phyloP scores from a whole-genome alignment of 1,140 invertebrate species.

The Caerostris extrusa region DNA sequence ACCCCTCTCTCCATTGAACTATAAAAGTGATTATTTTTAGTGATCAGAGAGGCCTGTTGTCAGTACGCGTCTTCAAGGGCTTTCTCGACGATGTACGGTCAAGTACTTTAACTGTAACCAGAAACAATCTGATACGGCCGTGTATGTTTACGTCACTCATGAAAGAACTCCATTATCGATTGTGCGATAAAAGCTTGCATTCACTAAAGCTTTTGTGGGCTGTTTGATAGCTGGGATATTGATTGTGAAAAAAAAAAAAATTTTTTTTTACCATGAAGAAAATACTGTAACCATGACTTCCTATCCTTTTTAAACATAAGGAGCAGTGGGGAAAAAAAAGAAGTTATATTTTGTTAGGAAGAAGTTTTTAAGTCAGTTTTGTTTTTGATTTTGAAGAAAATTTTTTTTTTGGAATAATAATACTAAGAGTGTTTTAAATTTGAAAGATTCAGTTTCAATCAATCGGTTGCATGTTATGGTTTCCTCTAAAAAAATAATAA shows the following conservation, averaged over 20 bases:
- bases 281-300: neutral
- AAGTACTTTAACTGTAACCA: slow-evolving; percentile 38
- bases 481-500: no score
- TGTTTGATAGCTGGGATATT: neutral
- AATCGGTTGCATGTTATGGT: neutral
- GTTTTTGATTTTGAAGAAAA: neutral
- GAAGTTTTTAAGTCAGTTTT: no score
- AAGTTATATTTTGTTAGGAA: no score
- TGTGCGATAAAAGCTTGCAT: slow-evolving; percentile 57
- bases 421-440: neutral
- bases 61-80: slow-evolving; percentile 55
- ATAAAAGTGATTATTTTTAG: slow-evolving; percentile 43
- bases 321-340: neutral
- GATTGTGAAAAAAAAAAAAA: neutral
- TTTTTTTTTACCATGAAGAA: neutral
- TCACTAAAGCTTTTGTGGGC: neutral
- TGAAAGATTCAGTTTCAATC: neutral
- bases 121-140: slow-evolving; percentile 33
- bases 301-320: neutral
- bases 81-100: slow-evolving; percentile 19
- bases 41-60: slow-evolving; percentile 47
- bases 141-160: slow-evolving; percentile 59
- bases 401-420: neutral
- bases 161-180: slow-evolving; percentile 57
- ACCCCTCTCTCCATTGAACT: neutral